phyloP scores from a whole-genome alignment of 1,140 invertebrate genomes.

The Coptotermes formosanus region DNA sequence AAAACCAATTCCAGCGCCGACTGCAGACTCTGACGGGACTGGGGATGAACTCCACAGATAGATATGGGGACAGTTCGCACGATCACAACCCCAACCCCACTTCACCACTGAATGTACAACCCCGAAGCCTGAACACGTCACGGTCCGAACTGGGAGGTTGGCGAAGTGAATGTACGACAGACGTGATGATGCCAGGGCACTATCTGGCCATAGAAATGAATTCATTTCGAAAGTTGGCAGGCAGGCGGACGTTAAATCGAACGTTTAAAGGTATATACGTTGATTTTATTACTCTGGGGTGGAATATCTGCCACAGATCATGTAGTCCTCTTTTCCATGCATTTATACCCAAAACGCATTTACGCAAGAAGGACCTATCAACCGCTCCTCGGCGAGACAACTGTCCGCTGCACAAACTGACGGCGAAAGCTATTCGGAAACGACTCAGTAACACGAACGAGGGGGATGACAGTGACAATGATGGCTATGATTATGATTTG shows the following conservation, averaged over 20 bases:
- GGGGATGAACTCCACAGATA: neutral
- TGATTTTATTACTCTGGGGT: conserved; percentile 6
- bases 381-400: neutral
- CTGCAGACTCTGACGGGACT: neutral
- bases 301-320: neutral
- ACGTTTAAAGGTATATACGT: conserved; percentile 1
- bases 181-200: neutral
- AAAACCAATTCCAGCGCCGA: neutral
- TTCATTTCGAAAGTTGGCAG: conserved; percentile 7
- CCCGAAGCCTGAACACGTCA: neutral
- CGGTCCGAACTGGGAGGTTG: neutral
- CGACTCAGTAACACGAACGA: too few relatives aligned
- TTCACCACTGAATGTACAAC: neutral
- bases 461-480: too few relatives aligned
- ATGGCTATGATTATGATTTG: too few relatives aligned
- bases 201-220: neutral
- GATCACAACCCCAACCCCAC: neutral
- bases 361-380: neutral
- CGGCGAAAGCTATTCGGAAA: too few relatives aligned
- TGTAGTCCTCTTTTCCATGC: neutral
- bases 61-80: neutral
- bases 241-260: neutral
- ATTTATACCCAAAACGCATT: neutral
- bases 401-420: too few relatives aligned
- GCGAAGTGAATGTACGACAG: neutral